phyloP scores from a whole-genome alignment of 1,140 invertebrate species.

The Ooceraea biroi region DNA sequence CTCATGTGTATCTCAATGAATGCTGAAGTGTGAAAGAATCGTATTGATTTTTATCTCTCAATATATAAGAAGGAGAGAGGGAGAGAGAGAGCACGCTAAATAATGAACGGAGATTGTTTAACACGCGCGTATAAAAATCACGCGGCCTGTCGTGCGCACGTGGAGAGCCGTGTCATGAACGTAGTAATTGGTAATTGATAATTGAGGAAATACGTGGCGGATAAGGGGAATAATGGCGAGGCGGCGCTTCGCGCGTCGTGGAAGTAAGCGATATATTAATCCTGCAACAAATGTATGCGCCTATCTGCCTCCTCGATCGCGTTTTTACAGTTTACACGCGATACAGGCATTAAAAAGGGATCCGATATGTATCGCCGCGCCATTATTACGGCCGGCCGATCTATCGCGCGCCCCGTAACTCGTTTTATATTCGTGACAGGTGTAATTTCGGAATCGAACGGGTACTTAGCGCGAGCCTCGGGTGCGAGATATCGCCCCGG shows the following conservation, averaged over 20 bases:
- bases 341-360: constrained; percentile 57
- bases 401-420: constrained; percentile 45
- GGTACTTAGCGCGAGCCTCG: constrained; percentile 37
- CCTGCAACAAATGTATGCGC: constrained; percentile 52
- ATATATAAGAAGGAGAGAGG: too few species aligned
- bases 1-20: not conserved
- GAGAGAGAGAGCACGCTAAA: not conserved
- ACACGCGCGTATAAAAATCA: not conserved
- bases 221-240: constrained; percentile 35
- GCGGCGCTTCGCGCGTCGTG: not conserved
- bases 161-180: constrained; percentile 10
- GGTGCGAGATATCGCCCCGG: constrained; percentile 31
- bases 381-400: constrained; percentile 41
- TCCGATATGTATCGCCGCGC: constrained; percentile 55
- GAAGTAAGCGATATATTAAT: constrained; percentile 59
- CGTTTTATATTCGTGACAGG: constrained; percentile 58
- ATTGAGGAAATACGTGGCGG: constrained; percentile 50
- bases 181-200: constrained; percentile 61
- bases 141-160: not conserved
- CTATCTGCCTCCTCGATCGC: constrained; percentile 44
- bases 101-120: constrained; percentile 1
- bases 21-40: not conserved
- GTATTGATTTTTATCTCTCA: too few species aligned
- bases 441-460: constrained; percentile 59
- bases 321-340: constrained; percentile 54